phyloP scores from a whole-genome alignment of 2,113 vertebrate species.

The Corythornis vintsioides region DNA sequence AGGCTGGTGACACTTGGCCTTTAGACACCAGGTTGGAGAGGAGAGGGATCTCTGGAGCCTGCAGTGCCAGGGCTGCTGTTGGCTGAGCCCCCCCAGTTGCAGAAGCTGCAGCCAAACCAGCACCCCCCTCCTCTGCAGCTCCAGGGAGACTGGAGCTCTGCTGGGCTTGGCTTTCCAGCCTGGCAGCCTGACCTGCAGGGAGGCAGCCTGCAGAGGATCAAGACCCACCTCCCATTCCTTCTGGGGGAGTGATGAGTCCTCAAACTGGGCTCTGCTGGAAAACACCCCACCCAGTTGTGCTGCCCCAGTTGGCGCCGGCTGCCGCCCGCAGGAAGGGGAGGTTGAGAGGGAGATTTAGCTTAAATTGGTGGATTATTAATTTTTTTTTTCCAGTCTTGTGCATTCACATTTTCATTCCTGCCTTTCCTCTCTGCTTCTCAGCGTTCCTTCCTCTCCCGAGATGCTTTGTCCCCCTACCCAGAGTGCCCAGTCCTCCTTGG shows the following conservation, averaged over 20 bases:
- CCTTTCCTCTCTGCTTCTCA: slow-evolving; percentile 76
- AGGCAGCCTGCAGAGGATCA: background rate
- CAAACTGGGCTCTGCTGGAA: background rate
- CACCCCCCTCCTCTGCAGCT: background rate
- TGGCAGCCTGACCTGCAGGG: background rate
- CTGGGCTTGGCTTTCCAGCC: background rate
- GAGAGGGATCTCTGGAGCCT: background rate
- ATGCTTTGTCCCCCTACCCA: slow-evolving; percentile 74
- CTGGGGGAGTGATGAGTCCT: background rate
- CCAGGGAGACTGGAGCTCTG: background rate
- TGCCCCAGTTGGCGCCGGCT: background rate
- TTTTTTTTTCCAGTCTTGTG: slow-evolving; percentile 12
- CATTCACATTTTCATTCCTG: slow-evolving; percentile 72
- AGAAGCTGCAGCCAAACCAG: background rate
- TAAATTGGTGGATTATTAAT: background rate
- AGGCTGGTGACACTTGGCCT: background rate
- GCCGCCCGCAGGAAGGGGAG: slow-evolving; percentile 1
- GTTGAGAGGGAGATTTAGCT: slow-evolving; percentile 18
- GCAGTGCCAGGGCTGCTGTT: background rate
- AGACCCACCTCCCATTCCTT: background rate
- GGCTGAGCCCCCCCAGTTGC: background rate
- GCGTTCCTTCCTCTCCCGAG: slow-evolving; percentile 72
- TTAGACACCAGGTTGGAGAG: background rate
- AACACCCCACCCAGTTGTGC: background rate
- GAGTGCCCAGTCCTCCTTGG: slow-evolving; percentile 65